Conservation (phyloP, 2,113 vertebrate genomes). For the Perca schrenkii region DNA sequence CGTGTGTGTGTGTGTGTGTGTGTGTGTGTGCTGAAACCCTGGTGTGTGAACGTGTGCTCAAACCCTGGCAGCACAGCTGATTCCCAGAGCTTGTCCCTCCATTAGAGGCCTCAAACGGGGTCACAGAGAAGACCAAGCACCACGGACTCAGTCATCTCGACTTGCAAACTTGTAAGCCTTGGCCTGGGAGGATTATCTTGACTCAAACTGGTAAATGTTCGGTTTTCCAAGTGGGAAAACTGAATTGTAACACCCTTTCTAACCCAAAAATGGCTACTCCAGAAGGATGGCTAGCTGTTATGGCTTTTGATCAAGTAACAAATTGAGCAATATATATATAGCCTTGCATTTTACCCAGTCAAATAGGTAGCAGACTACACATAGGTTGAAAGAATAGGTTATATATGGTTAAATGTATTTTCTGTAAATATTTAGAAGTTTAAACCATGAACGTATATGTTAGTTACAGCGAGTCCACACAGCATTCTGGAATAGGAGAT, state of each 20-base stretch:
- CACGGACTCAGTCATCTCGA: conserved; percentile 46
- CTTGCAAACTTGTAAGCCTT: conserved; percentile 49
- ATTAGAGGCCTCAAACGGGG: conserved; percentile 78
- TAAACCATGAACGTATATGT: too few relatives aligned
- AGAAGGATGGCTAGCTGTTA: neutral
- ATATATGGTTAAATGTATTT: too few relatives aligned
- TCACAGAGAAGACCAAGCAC: conserved; percentile 61
- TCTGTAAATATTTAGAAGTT: too few relatives aligned
- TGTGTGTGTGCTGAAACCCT: conserved; percentile 18
- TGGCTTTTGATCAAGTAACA: conserved; percentile 1
- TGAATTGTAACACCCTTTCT: conserved; percentile 30
- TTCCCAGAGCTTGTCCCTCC: conserved; percentile 80
- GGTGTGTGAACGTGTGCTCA: conserved; percentile 44
- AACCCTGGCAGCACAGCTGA: conserved; percentile 73
- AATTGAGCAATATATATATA: neutral
- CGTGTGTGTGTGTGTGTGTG: conserved; percentile 29
- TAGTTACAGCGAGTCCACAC: too few relatives aligned
- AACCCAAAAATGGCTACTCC: conserved; percentile 30
- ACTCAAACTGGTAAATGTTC: conserved; percentile 59
- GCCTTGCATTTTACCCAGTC: neutral
- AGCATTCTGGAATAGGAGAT: too few relatives aligned
- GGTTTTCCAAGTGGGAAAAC: conserved; percentile 48
- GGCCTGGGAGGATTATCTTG: conserved; percentile 56
- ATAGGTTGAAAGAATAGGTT: too few relatives aligned
- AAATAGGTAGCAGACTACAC: neutral